A percentile compares a stretch with the other conserved stretches of the same genome.
These are phyloP conservation scores for Alectura lathami DNA, from an alignment of 2,113 vertebrate genomes.

Conservation along the genomic window DNA sequence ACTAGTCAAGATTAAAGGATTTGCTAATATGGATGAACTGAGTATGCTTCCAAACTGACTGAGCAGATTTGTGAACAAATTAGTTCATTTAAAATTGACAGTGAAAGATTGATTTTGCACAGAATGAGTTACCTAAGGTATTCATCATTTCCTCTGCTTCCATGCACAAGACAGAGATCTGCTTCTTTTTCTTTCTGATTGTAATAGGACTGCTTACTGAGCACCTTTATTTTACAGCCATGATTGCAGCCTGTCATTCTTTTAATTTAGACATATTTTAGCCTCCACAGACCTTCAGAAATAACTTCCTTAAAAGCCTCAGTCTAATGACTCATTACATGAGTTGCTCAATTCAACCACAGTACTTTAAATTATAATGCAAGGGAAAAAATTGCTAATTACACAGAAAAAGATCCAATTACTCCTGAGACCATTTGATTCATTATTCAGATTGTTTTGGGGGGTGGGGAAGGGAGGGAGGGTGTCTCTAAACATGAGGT, in stretches of 20 bases:
- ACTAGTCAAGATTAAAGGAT: slow-evolving; percentile 98
- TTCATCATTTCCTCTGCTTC: slow-evolving; percentile 82
- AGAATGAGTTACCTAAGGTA: slow-evolving; percentile 83
- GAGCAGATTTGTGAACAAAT: slow-evolving; percentile 95
- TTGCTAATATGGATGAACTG: slow-evolving; percentile 95
- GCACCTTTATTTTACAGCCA: slow-evolving; percentile 80
- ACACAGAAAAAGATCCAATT: slow-evolving; percentile 79
- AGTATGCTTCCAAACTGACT: slow-evolving; percentile 92
- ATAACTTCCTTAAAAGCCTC: slow-evolving; percentile 85
- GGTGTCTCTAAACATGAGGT: slow-evolving; percentile 65
- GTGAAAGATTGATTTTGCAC: slow-evolving; percentile 90
- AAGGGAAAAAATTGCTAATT: slow-evolving; percentile 81
- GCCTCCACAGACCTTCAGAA: slow-evolving; percentile 81
- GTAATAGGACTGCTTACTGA: slow-evolving; percentile 84
- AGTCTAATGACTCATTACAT: slow-evolving; percentile 82
- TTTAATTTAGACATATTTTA: slow-evolving; percentile 86
- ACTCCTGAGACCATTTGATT: slow-evolving; percentile 77
- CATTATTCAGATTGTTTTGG: slow-evolving; percentile 75
- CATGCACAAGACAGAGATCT: slow-evolving; percentile 77
- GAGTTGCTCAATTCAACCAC: slow-evolving; percentile 78
- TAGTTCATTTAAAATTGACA: slow-evolving; percentile 95
- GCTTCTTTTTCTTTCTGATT: slow-evolving; percentile 82
- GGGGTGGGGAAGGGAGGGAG: slow-evolving; percentile 39
- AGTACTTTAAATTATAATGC: slow-evolving; percentile 83
- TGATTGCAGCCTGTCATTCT: slow-evolving; percentile 85